Percentiles rank a stretch among this genome's conserved stretches.
These are phyloP conservation scores for Trematocara caparti DNA, from an alignment of 2,797 vertebrate genomes.

Conservation along the genomic window DNA sequence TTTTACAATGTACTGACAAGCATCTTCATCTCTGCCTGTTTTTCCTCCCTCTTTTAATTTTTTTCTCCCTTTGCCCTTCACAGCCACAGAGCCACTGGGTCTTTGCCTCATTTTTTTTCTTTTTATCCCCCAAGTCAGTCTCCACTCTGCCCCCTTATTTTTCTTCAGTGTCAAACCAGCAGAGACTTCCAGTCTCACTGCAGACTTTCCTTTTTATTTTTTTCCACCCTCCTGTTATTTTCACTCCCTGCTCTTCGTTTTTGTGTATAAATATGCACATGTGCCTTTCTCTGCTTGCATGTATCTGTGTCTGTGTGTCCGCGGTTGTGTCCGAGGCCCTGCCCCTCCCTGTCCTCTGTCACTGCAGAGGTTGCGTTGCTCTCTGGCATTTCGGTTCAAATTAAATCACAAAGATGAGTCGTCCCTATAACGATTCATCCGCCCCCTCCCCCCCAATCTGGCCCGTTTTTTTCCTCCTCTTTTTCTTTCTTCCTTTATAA, in stretches of 20 bases:
- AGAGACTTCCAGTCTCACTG: not conserved
- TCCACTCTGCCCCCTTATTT: conserved; percentile 9
- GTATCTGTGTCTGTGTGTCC: not conserved
- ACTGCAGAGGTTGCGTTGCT: conserved; percentile 51
- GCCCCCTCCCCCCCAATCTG: conserved; percentile 42
- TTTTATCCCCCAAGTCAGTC: conserved; percentile 11
- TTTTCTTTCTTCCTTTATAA: not conserved
- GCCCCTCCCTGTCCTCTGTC: conserved; percentile 55
- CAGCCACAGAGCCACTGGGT: conserved; percentile 25
- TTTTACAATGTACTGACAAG: conserved; percentile 24
- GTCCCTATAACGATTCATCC: conserved; percentile 29
- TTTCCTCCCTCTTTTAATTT: conserved; percentile 27
- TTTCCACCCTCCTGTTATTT: not conserved
- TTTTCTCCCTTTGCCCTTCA: conserved; percentile 40
- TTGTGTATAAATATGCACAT: not conserved
- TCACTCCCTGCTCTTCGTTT: not conserved
- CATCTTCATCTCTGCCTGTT: conserved; percentile 18
- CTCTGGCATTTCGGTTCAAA: conserved; percentile 69
- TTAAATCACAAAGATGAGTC: conserved; percentile 67
- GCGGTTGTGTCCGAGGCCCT: conserved; percentile 18
- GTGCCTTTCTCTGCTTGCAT: not conserved
- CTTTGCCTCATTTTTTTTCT: conserved; percentile 24
- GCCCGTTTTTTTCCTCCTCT: not conserved
- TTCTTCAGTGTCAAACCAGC: conserved; percentile 25
- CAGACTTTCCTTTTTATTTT: not conserved